phyloP scores from a whole-genome alignment of 2,888 invertebrate genomes.

The Dioctria linearis region DNA sequence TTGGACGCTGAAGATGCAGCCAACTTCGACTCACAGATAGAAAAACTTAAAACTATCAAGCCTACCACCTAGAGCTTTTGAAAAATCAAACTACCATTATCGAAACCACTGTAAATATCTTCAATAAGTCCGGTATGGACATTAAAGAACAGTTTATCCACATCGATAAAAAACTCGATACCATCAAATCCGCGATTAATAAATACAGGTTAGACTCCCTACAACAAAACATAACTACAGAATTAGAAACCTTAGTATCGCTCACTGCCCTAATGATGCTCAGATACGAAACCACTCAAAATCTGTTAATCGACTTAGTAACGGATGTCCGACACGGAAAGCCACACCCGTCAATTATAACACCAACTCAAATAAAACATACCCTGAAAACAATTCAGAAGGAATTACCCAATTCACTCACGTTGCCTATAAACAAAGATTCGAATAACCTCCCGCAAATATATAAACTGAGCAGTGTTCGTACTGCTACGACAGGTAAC shows the following conservation, averaged over 20 bases:
- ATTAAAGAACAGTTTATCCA: neutral
- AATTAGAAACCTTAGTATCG: neutral
- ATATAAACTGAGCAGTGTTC: no score
- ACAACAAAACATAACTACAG: neutral
- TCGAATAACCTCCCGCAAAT: no score
- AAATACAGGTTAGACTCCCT: neutral
- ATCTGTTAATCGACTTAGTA: neutral
- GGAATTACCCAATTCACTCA: neutral
- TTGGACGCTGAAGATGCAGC: slow-evolving; percentile 52
- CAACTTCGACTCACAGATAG: slow-evolving; percentile 56
- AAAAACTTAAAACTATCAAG: slow-evolving; percentile 56
- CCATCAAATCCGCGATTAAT: neutral
- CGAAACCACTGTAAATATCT: slow-evolving; percentile 57
- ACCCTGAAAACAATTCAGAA: neutral
- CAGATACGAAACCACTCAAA: neutral
- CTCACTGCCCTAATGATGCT: neutral
- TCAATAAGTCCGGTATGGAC: slow-evolving; percentile 52
- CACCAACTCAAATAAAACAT: neutral
- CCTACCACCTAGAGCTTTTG: slow-evolving; percentile 55
- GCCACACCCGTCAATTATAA: neutral
- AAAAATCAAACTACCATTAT: slow-evolving; percentile 59
- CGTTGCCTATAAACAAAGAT: no score
- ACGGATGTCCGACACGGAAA: neutral
- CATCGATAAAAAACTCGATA: neutral
- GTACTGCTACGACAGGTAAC: neutral